Evolutionary conservation across 2,113 vertebrate genomes (phyloP).

Genomic region (Carettochelys insculpta): DNA sequence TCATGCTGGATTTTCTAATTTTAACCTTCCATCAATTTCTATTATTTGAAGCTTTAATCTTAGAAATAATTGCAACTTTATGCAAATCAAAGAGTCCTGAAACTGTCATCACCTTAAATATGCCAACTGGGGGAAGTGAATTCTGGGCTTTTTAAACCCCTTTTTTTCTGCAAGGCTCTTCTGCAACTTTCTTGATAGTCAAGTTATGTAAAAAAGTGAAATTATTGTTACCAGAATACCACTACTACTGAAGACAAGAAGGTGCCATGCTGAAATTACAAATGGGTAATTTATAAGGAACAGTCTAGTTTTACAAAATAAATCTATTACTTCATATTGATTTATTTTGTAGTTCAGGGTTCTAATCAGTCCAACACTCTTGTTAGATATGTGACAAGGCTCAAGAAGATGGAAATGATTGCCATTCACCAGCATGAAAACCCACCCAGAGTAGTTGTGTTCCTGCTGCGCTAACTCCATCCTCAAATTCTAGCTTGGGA

Average conservation of each 20-base stretch:
- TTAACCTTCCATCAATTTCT: too few relatives aligned
- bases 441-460: background rate
- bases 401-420: background rate
- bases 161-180: too few relatives aligned
- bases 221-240: background rate
- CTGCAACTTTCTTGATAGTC: background rate
- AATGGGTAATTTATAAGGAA: background rate
- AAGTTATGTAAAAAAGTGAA: background rate
- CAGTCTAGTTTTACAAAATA: background rate
- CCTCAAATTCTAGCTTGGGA: background rate
- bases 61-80: too few relatives aligned
- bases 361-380: background rate
- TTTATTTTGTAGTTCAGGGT: conserved; percentile 16
- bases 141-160: too few relatives aligned
- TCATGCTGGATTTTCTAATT: too few relatives aligned
- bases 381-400: conserved; percentile 3
- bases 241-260: background rate
- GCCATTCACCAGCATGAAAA: background rate
- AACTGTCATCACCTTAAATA: too few relatives aligned
- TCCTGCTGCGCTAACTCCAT: background rate
- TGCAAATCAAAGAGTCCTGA: too few relatives aligned
- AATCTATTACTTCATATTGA: background rate
- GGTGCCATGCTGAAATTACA: background rate
- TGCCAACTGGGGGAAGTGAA: too few relatives aligned
- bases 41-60: too few relatives aligned